A percentile compares a stretch with the other conserved stretches of the same genome.
These are phyloP conservation scores for Lagopus muta DNA, from an alignment of 2,113 vertebrate species.

Conservation along the genomic window DNA sequence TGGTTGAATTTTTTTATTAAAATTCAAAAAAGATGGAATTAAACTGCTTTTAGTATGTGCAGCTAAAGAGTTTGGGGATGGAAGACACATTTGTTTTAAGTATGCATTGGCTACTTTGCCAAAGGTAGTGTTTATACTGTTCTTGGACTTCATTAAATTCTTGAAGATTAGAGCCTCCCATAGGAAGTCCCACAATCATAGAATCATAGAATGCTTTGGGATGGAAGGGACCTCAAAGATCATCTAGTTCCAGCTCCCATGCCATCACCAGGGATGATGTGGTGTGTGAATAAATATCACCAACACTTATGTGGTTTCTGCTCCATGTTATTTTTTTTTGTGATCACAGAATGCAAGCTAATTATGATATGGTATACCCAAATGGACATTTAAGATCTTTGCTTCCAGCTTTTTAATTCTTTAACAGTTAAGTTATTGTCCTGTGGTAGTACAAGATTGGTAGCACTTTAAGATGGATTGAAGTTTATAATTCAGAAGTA, in stretches of 20 bases:
- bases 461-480: background rate
- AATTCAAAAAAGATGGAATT: background rate
- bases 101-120: background rate
- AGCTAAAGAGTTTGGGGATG: background rate
- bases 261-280: no score
- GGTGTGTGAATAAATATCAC: background rate
- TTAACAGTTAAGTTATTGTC: background rate
- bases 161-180: background rate
- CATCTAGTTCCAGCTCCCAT: background rate
- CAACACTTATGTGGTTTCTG: rapidly evolving
- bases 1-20: background rate
- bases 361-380: background rate
- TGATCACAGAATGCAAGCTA: background rate
- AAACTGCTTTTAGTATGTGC: background rate
- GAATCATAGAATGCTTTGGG: background rate
- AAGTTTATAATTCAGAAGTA: background rate
- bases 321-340: background rate
- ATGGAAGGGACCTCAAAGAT: background rate
- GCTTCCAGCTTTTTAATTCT: background rate
- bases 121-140: background rate
- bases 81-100: background rate
- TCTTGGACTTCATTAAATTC: background rate
- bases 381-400: background rate
- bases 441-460: background rate
- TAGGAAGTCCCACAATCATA: background rate